Percentiles rank a stretch among this genome's conserved stretches.
phyloP scores from a whole-genome alignment of 2,113 vertebrate species.

The Camelus bactrianus region DNA sequence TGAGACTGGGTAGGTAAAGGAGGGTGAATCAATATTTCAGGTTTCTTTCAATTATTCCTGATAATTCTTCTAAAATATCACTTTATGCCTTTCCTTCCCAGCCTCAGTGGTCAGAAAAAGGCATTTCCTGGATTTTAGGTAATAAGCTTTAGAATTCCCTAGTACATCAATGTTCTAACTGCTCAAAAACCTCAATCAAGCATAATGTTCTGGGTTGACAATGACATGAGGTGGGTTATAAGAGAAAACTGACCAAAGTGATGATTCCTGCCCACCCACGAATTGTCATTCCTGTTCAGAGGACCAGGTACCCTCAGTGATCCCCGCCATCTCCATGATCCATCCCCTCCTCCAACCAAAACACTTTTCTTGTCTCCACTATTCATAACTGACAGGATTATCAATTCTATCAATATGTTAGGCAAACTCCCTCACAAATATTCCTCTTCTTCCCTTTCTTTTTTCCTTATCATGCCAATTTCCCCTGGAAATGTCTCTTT shows the following conservation, averaged over 20 bases:
- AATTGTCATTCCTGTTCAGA: neutral
- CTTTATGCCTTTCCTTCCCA: neutral
- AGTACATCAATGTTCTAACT: neutral
- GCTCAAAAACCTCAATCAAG: neutral
- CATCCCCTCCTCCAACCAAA: neutral
- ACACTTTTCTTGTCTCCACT: neutral
- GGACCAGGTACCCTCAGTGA: rapidly evolving
- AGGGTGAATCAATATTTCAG: neutral
- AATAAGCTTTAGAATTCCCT: neutral
- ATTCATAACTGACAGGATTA: neutral
- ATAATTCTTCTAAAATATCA: neutral
- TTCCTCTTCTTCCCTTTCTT: neutral
- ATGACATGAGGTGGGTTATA: neutral
- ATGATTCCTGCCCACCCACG: rapidly evolving
- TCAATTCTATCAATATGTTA: neutral
- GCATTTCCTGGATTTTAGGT: neutral
- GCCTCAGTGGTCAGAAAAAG: neutral
- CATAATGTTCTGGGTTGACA: neutral
- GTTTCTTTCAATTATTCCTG: neutral
- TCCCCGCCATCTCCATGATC: neutral
- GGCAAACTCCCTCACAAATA: neutral
- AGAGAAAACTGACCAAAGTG: neutral
- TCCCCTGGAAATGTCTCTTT: neutral
- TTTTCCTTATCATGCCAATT: neutral
- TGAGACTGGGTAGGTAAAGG: neutral